phyloP scores from a whole-genome alignment of 2,888 invertebrate genomes.

The Acanthococcus lagerstroemiae region DNA sequence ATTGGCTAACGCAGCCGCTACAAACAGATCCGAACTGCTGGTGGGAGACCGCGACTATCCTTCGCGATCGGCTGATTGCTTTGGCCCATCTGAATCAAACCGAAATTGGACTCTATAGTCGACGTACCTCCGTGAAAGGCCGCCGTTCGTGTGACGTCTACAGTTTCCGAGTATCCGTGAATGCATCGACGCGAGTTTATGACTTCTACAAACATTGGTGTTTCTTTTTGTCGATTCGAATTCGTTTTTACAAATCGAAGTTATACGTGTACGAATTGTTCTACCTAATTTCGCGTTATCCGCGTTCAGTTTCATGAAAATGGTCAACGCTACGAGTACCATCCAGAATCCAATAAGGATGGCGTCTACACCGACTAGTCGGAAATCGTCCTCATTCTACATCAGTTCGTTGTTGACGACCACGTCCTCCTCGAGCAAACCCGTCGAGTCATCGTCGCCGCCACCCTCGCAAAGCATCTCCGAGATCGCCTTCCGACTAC shows the following conservation, averaged over 20 bases:
- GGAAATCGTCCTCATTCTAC: slow-evolving; percentile 9
- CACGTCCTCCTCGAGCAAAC: too few relatives aligned
- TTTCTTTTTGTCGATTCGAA: background rate
- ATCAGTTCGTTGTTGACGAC: slow-evolving; percentile 18
- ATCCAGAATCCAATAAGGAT: too few relatives aligned
- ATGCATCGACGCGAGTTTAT: background rate
- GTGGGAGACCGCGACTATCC: background rate
- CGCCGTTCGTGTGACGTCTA: background rate
- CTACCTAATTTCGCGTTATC: too few relatives aligned
- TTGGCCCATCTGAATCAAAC: too few relatives aligned
- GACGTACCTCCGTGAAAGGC: background rate
- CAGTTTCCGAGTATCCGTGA: background rate
- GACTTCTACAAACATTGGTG: background rate
- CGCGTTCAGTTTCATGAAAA: background rate
- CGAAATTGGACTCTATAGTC: background rate
- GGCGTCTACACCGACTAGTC: background rate
- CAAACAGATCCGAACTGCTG: background rate
- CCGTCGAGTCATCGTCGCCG: background rate
- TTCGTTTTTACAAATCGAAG: background rate
- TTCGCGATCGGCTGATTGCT: background rate
- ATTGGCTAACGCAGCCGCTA: background rate
- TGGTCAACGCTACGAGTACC: too few relatives aligned
- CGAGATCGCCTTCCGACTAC: background rate
- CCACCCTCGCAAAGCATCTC: slow-evolving; percentile 7
- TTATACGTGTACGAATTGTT: too few relatives aligned